These are phyloP conservation scores for Sturmia bella DNA, from an alignment of 2,888 invertebrate species.

Conservation along the genomic window DNA sequence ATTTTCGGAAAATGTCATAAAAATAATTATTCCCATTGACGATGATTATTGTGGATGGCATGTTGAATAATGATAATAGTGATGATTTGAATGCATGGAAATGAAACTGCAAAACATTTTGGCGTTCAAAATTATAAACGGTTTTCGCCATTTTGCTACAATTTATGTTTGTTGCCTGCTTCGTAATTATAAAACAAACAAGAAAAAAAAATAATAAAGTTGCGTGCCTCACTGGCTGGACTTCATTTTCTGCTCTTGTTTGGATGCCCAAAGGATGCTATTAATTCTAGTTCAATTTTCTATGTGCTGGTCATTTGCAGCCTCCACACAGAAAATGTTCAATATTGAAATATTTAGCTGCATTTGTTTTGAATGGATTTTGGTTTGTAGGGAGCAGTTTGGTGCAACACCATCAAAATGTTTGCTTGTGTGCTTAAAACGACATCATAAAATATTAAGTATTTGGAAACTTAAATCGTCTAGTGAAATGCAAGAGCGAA, in stretches of 20 bases:
- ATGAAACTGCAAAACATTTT: constrained; percentile 45
- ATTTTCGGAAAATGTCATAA: constrained; percentile 53
- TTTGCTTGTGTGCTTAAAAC: constrained; percentile 34
- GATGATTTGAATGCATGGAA: constrained; percentile 51
- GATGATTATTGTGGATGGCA: constrained; percentile 25
- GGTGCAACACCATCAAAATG: not conserved
- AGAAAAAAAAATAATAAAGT: too few species aligned
- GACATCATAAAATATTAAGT: constrained; percentile 48
- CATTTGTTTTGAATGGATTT: not conserved
- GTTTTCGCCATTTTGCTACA: constrained; percentile 59
- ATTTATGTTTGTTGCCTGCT: constrained; percentile 60
- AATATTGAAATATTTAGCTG: constrained; percentile 26
- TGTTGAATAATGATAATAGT: constrained; percentile 56
- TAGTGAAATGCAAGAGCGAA: constrained; percentile 25
- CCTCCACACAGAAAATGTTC: constrained; percentile 9
- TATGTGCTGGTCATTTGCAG: constrained; percentile 15
- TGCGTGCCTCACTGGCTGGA: constrained; percentile 22
- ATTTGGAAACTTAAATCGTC: constrained; percentile 51
- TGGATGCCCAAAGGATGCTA: constrained; percentile 35
- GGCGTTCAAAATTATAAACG: constrained; percentile 56
- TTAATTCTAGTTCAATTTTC: constrained; percentile 11
- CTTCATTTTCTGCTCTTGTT: constrained; percentile 28
- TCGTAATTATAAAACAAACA: constrained; percentile 46
- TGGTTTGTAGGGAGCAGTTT: constrained; percentile 1
- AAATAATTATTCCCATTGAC: constrained; percentile 63